Conservation (phyloP, 2,888 invertebrate species). For the Protophormia terraenovae region DNA sequence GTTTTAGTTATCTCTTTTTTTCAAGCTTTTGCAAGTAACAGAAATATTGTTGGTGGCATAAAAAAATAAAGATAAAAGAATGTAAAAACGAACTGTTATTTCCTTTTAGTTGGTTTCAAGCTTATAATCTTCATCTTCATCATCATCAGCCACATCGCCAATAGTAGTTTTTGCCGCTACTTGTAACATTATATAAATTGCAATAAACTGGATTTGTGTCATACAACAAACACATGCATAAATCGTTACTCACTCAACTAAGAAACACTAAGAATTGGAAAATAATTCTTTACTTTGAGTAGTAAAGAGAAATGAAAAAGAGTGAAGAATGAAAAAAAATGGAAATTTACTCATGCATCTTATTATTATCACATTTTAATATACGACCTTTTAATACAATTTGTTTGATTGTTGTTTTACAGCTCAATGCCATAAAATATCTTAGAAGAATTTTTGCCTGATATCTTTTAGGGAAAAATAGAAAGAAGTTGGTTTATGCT, state of each 20-base stretch:
- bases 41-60: neutral
- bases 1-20: conserved; percentile 45
- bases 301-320: neutral
- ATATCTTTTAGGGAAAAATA: neutral
- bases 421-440: conserved; percentile 54
- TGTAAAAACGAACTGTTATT: neutral
- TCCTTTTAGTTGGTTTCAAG: conserved; percentile 44
- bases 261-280: neutral
- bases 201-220: conserved; percentile 37
- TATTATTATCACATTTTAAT: conserved; percentile 56
- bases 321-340: neutral
- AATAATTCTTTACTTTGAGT: neutral
- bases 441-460: conserved; percentile 4
- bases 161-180: neutral
- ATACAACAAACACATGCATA: neutral
- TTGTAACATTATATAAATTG: conserved; percentile 36
- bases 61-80: neutral
- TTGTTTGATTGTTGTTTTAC: conserved; percentile 54
- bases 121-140: conserved; percentile 31
- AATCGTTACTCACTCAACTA: neutral
- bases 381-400: conserved; percentile 57
- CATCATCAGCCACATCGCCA: neutral
- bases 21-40: neutral
- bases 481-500: conserved; percentile 16
- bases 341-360: conserved; percentile 45